Base-by-base conservation (phyloP, 1,140 invertebrate species). In the Bombus pascuorum region DNA sequence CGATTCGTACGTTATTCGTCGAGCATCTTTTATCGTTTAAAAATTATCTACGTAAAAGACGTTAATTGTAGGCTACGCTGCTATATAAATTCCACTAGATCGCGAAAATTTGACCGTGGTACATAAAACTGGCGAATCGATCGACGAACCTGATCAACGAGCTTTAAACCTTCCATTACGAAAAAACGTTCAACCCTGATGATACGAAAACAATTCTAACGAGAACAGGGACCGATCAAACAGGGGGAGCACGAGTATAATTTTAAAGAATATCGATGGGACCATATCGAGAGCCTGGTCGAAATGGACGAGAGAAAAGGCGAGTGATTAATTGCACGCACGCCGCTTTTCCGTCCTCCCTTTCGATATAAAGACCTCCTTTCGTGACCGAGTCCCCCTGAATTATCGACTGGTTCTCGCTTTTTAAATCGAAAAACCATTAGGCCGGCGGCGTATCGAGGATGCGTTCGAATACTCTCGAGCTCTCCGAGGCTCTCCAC, bases 311-410 rank as follows among this genome's bases (percentile, higher is more conserved):
- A 47, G 32, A n/a, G 15, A 13, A 32, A 25, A 81, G 71, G 8
- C 42, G 39, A 39, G n/a, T 81, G 79, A 71, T 81, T 81, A 81
- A 81, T 71, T 81, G 28, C 53, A 59, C 47, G 80, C 37, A 59
- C 22, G 34, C 44, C 44, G 53, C 3, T 59, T 73, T 59, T 34
- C 15, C 66, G 3, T 10, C 28, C 44, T 22, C 28, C 18, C 44
- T 34, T 81, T 62, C 42, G 2, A 81, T 59, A 73, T 59, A 73
- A 81, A 74, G n/a, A 44, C 22, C 39, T 34, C n/a, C 53, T 74
- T 57, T 47, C 44, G n/a, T 32, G 12, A 34, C 53, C 47, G 79
- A 62, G n/a, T n/a, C 42, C 42, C 10, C 28, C 68, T n/a, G 34
- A 81, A 81, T 81, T 73, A 73, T 81, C 70, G 53, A 32, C 37